A percentile compares a stretch with the other conserved stretches of the same genome.
These are phyloP conservation scores for Drosophila simulans DNA, from an alignment of 1,140 invertebrate species.

Conservation along the genomic window DNA sequence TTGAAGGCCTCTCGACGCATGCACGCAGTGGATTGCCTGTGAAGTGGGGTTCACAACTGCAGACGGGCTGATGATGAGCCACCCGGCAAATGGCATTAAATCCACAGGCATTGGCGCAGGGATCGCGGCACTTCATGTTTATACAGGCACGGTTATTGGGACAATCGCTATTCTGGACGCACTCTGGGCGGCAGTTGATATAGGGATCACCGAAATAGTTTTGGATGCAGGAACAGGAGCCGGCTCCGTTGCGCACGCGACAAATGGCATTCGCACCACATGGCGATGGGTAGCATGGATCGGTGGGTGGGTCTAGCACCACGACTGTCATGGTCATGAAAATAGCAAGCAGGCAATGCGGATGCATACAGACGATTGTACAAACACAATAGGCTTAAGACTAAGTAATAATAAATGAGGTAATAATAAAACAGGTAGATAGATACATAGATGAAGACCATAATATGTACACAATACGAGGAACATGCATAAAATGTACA, in stretches of 20 bases:
- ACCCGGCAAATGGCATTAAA: conserved; percentile 93
- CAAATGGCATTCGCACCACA: conserved; percentile 93
- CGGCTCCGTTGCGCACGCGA: conserved; percentile 90
- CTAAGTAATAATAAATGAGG: conserved; percentile 33
- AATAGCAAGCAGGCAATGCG: conserved; percentile 59
- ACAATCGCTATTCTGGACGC: conserved; percentile 93
- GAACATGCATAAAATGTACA: conserved; percentile 69
- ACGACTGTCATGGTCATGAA: conserved; percentile 67
- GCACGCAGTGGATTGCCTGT: conserved; percentile 91
- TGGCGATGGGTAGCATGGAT: conserved; percentile 93
- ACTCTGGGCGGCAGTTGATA: conserved; percentile 91
- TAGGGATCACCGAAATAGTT: conserved; percentile 94
- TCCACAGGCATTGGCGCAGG: conserved; percentile 92
- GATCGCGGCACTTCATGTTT: conserved; percentile 92
- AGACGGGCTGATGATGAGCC: conserved; percentile 92
- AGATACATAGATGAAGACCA: conserved; percentile 30
- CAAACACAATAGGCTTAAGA: conserved; percentile 42
- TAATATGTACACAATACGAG: conserved; percentile 65
- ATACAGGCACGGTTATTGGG: conserved; percentile 90
- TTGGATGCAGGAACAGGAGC: conserved; percentile 91
- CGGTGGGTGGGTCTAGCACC: conserved; percentile 74
- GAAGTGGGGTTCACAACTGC: conserved; percentile 90
- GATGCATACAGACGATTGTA: conserved; percentile 54
- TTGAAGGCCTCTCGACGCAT: conserved; percentile 88
- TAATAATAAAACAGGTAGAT: conserved; percentile 12